Evolutionary conservation across 1,140 invertebrate genomes (phyloP).

Genomic region (Ceratitis capitata): DNA sequence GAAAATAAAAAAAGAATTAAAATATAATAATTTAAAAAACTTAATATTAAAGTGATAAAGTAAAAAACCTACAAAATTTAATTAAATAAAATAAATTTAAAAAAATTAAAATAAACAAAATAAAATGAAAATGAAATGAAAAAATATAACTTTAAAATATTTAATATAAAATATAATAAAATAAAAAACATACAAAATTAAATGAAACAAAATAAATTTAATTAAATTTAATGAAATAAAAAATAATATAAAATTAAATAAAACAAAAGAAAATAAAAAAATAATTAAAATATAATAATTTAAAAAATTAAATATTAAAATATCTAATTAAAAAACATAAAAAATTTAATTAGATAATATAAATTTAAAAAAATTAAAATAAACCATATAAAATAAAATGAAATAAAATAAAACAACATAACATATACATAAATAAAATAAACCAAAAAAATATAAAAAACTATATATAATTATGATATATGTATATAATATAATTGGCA

Average conservation of each 20-base stretch:
- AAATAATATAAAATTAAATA: background rate
- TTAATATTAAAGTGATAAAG: background rate
- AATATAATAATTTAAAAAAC: background rate
- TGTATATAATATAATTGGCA: no score
- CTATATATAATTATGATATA: background rate
- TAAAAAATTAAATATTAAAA: background rate
- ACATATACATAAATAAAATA: background rate
- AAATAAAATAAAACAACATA: background rate
- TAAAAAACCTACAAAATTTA: no score
- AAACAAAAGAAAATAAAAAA: conserved; percentile 23
- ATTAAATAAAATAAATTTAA: no score
- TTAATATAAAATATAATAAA: no score
- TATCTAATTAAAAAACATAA: background rate
- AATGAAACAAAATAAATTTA: background rate
- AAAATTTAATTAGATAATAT: background rate
- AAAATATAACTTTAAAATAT: background rate
- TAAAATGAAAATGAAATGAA: background rate
- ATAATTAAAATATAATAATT: background rate
- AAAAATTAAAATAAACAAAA: background rate
- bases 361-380: background rate
- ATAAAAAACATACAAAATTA: background rate
- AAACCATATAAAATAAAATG: background rate
- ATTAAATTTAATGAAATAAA: background rate
- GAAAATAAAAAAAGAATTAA: background rate
- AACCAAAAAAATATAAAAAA: background rate